Evolutionary conservation across 2,888 invertebrate genomes (phyloP), one percentile per base, ranked within the genome.

Genomic region (Cyclophora albipunctata): DNA sequence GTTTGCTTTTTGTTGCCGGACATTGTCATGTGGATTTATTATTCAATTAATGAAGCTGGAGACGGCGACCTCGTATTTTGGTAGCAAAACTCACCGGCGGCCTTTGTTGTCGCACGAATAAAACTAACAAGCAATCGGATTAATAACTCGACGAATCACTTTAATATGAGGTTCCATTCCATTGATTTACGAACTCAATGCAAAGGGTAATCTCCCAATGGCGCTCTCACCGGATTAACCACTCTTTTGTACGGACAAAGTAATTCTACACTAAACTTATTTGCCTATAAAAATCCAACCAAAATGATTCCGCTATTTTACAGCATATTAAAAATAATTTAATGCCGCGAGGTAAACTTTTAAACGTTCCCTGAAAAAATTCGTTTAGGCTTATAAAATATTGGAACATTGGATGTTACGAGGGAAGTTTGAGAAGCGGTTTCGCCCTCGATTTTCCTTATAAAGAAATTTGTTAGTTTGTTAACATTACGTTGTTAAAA

Each of bases 401-500:
- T 77, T 69, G 64, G 68, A 67, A 66, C 72, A 75, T 79, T 74
- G 65, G 55, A 71, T 71, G 60, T 75, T 71, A 79, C 64, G 75
- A 66, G 61, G 54, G 51, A 78, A 81, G 72, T 79, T 78, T 47
- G 55, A 42, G 57, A 52, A 59, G 58, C 53, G 59, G 60, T 63
- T 64, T 67, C 60, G 52, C 64, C 58, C 73, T 67, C 70, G 74
- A 69, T 75, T 76, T 75, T 72, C 70, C 64, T 77, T 75, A 73
- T 71, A 73, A 78, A 76, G 75, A 75, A 77, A 81, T 79, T 78
- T 75, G 76, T 78, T 77, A 74, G 75, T 78, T 77, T 76, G 76
- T 81, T 78, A 78, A 75, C 74, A 74, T 75, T 78, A 79, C 71
- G 75, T 74, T 66, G 78, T 74, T 78, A 75, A 81, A 81, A 81